Conservation (phyloP, 2,113 vertebrate species). For the Solenodon paradoxus region DNA sequence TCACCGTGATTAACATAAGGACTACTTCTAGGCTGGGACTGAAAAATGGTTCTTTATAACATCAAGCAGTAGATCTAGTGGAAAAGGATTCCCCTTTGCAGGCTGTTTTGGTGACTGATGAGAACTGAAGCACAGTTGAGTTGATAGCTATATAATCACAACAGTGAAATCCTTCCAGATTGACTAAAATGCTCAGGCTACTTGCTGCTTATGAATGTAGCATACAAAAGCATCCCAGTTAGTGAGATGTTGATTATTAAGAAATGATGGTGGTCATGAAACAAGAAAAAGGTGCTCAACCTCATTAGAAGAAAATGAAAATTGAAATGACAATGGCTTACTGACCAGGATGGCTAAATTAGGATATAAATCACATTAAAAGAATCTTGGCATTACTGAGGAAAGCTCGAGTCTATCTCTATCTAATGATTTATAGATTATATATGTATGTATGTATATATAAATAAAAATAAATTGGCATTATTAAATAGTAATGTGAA, state of each 20-base stretch:
- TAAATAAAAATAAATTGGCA: not conserved
- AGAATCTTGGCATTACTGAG: not conserved
- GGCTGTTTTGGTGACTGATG: not conserved
- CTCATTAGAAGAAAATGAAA: slow-evolving; percentile 10
- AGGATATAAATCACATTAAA: not conserved
- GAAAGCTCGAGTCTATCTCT: not conserved
- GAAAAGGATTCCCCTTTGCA: not conserved
- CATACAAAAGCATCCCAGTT: not conserved
- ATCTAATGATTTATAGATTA: too few relatives aligned
- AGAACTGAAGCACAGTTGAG: not conserved
- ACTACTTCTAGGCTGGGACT: not conserved
- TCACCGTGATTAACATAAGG: not conserved
- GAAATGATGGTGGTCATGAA: not conserved
- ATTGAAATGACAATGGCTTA: not conserved
- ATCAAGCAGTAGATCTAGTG: not conserved
- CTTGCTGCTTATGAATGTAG: not conserved
- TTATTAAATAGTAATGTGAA: not conserved
- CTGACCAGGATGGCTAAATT: not conserved
- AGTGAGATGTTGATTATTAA: not conserved
- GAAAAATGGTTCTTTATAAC: not conserved
- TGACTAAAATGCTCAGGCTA: not conserved
- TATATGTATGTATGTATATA: not conserved
- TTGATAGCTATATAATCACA: not conserved
- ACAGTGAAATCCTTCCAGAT: not conserved
- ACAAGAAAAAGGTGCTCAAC: not conserved